These are phyloP conservation scores for Emberiza fucata DNA, from an alignment of 2,113 vertebrate genomes.

Conservation along the genomic window DNA sequence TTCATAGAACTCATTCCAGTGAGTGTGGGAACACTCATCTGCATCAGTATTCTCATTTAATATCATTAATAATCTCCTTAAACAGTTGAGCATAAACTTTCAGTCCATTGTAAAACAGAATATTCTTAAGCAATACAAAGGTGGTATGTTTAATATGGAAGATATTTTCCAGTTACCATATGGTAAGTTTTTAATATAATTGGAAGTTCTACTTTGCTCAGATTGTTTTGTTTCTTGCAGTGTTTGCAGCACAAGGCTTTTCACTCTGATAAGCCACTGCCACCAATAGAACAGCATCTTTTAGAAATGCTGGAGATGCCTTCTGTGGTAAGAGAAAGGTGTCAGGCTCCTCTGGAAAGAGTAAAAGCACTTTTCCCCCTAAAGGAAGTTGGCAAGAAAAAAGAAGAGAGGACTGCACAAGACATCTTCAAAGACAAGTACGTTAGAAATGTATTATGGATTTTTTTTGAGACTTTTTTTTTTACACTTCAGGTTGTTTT, in stretches of 20 bases:
- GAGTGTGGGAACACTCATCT: not conserved
- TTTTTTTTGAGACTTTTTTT: not conserved
- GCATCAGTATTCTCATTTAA: not conserved
- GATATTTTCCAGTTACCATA: not conserved
- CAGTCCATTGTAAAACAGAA: not conserved
- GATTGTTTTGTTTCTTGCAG: conserved; percentile 66
- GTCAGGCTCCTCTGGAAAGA: conserved; percentile 78
- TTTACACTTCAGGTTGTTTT: not conserved
- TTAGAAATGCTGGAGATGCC: conserved; percentile 80
- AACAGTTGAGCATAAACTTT: not conserved
- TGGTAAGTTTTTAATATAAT: not conserved
- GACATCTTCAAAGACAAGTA: conserved; percentile 89
- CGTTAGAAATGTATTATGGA: conserved; percentile 9
- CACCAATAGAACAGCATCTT: conserved; percentile 82
- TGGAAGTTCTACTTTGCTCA: not conserved
- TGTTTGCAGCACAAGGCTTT: conserved; percentile 90
- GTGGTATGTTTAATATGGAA: not conserved
- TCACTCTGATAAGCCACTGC: conserved; percentile 80
- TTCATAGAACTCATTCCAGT: not conserved
- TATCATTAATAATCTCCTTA: not conserved
- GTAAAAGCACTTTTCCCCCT: conserved; percentile 86
- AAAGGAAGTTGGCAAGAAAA: conserved; percentile 84
- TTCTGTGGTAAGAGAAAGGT: conserved; percentile 73
- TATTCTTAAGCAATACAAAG: not conserved
- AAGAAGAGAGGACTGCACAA: conserved; percentile 85